Conservation (phyloP, 1,140 invertebrate species). For the Tetramorium alpestre region DNA sequence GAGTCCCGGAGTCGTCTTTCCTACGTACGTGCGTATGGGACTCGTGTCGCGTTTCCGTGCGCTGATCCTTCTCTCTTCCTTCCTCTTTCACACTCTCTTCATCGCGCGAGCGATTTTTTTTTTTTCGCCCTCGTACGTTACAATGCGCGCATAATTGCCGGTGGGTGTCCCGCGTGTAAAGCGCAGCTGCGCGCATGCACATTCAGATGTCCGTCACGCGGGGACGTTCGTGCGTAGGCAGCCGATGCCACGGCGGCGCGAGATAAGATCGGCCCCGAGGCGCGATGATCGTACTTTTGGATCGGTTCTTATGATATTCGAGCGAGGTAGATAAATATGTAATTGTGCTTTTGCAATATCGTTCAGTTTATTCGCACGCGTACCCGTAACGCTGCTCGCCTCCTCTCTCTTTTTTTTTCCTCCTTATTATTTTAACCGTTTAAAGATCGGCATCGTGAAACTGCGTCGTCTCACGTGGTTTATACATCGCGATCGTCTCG, state of each 20-base stretch:
- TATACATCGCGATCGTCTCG: not conserved
- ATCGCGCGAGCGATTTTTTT: conserved; percentile 63
- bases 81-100: not conserved
- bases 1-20: conserved; percentile 42
- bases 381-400: not conserved
- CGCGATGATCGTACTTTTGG: conserved; percentile 60
- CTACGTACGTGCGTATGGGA: conserved; percentile 37
- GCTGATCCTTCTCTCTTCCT: not conserved
- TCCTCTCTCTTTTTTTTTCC: not conserved
- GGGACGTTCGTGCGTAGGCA: conserved; percentile 73
- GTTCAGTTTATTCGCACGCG: conserved; percentile 12
- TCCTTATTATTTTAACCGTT: conserved; percentile 13
- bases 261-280: conserved; percentile 71
- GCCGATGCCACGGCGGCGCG: conserved; percentile 62
- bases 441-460: not conserved
- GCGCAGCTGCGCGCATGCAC: conserved; percentile 71
- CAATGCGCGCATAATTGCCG: conserved; percentile 73
- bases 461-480: not conserved
- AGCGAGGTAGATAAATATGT: conserved; percentile 53
- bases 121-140: conserved; percentile 69
- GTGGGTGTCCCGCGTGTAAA: conserved; percentile 72
- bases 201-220: conserved; percentile 74
- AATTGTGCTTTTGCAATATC: conserved; percentile 44
- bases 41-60: conserved; percentile 44
- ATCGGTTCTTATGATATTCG: conserved; percentile 48